These are phyloP conservation scores for Drosophila trapezifrons DNA, from an alignment of 1,140 invertebrate genomes.

Conservation along the genomic window DNA sequence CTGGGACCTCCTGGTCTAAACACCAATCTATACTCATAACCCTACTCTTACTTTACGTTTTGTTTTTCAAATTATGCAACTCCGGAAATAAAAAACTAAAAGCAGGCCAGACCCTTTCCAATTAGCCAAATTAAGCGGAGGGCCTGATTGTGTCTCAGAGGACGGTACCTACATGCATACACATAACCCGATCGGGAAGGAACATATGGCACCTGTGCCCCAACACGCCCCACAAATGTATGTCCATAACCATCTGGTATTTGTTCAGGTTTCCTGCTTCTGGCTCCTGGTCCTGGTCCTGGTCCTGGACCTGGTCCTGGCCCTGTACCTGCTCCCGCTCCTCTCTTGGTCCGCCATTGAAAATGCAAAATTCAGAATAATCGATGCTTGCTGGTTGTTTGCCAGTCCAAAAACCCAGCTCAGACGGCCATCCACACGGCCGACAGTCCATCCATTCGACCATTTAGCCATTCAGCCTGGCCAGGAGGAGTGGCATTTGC, in stretches of 20 bases:
- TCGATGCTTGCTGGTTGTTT: constrained; percentile 45
- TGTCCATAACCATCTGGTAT: constrained; percentile 25
- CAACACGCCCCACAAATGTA: not conserved
- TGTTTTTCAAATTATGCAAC: too few relatives aligned
- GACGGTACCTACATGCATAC: not conserved
- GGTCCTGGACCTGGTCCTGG: not conserved
- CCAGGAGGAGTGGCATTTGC: constrained; percentile 37
- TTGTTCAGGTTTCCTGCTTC: constrained; percentile 23
- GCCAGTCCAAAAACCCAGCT: constrained; percentile 20
- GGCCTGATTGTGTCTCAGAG: constrained; percentile 13
- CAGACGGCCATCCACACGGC: constrained; percentile 4
- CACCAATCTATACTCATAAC: too few relatives aligned
- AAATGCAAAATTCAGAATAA: constrained; percentile 40
- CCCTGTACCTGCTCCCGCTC: not conserved
- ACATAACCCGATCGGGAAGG: not conserved
- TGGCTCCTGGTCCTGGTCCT: not conserved
- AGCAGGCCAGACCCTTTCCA: not conserved
- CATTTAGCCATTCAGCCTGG: constrained; percentile 20
- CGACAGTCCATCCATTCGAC: constrained; percentile 19
- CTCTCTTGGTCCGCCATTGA: not conserved
- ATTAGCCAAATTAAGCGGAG: constrained; percentile 13
- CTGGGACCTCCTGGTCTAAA: too few relatives aligned
- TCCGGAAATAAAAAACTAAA: not conserved
- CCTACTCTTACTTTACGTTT: too few relatives aligned
- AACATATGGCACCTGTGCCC: not conserved